Evolutionary conservation across 2,113 vertebrate genomes (phyloP).

Genomic region (Corydoras sp.): DNA sequence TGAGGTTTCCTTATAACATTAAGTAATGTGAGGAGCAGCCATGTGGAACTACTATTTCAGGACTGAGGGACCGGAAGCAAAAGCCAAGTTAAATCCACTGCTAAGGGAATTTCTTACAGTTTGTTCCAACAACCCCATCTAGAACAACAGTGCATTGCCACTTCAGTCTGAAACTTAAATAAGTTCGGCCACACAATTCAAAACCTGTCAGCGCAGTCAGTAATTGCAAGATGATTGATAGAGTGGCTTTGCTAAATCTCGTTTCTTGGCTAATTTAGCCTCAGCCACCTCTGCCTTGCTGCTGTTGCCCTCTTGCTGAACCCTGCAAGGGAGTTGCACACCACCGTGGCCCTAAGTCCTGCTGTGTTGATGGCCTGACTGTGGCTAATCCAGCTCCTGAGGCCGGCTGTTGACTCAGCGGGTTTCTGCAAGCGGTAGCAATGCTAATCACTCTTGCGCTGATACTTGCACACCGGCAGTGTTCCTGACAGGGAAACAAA

Average conservation of each 20-base stretch:
- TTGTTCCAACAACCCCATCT: neutral
- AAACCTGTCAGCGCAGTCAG: constrained; percentile 62
- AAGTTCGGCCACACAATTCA: constrained; percentile 65
- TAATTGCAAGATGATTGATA: constrained; percentile 69
- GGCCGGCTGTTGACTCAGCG: constrained; percentile 50
- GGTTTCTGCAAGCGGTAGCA: constrained; percentile 42
- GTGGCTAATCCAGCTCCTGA: constrained; percentile 48
- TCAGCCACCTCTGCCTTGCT: constrained; percentile 66
- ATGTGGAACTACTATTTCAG: too few relatives aligned
- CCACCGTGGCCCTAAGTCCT: constrained; percentile 16
- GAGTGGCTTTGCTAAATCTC: constrained; percentile 63
- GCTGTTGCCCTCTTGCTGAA: constrained; percentile 65
- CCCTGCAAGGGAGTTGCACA: constrained; percentile 57
- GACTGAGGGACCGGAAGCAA: too few relatives aligned
- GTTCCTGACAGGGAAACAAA: neutral
- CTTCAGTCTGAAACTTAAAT: constrained; percentile 65
- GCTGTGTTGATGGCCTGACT: constrained; percentile 31
- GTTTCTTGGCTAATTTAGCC: constrained; percentile 56
- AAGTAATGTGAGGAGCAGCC: neutral
- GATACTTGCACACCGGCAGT: constrained; percentile 36
- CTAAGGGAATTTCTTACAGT: too few relatives aligned
- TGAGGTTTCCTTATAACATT: constrained; percentile 50
- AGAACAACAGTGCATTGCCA: constrained; percentile 30
- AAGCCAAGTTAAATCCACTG: too few relatives aligned
- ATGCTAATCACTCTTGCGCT: constrained; percentile 49